Base-by-base conservation (phyloP, 2,797 vertebrate species). In the Atherinosoma microstoma region DNA sequence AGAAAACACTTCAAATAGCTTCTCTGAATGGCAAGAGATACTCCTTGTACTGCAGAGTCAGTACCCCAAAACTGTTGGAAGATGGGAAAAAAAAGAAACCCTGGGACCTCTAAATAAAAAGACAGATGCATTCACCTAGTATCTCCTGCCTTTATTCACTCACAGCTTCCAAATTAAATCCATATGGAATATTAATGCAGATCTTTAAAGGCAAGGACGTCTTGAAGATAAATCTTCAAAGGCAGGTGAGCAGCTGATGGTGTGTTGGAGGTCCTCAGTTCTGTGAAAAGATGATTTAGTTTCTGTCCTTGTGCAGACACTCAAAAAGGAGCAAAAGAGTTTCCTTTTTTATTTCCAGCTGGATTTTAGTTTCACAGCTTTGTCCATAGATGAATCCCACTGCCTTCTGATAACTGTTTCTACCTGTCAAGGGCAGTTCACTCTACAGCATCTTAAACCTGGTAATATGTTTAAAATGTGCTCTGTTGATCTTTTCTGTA, bases 1-100 rank as follows among this genome's bases (percentile, higher is more conserved):
- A 58, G 32, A 57, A 70, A 62, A 70, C 24, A 67, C 65, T 81
- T 84, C 58, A 75, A 81, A 78, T 58, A 60, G 16, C 40, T 36
- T 57, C 18, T 60, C 9, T 75, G 53, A 73, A 60, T 7, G 27
- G 61, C 45, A 30, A 61, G 49, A 56, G 38, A 60, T 56, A 58
- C 36, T 30, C 62, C 70, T 70, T 32, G 47, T 32, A 7, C 42
- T 12, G 3, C 47, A 56, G 58, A 62, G 9, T 56, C 56, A 8
- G 10, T 18, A 51, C 56, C 35, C 59, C 61, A 65, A 66, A 76
- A 70, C 49, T 27, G 27, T 78, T 60, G 71, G 57, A 62, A 76
- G n/a, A 32, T 7, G 18, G 18, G 20, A 18, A 58, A 54, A 47
- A n/a, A 73, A 76, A 69, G 7, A 11, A 49, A 51, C 10, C 36